Conservation (phyloP, 2,888 invertebrate species). For the Caenorhabditis sp. region DNA sequence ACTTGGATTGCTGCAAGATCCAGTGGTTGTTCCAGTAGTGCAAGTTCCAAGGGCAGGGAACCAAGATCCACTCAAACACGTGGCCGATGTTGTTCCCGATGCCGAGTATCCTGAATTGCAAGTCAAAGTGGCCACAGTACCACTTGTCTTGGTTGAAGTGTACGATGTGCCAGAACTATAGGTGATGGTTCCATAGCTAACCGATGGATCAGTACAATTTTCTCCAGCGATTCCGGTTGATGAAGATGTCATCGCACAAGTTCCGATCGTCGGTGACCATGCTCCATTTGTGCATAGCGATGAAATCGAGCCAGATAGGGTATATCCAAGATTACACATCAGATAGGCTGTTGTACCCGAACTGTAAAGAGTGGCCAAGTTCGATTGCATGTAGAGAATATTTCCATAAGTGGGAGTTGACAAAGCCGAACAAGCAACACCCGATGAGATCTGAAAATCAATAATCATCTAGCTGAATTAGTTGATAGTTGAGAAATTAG, state of each 20-base stretch:
- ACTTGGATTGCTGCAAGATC: conserved; percentile 15
- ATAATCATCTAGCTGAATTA: background rate
- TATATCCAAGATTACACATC: conserved; percentile 48
- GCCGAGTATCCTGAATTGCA: conserved; percentile 49
- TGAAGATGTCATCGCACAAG: background rate
- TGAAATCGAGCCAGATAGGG: conserved; percentile 40
- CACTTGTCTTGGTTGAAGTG: conserved; percentile 14
- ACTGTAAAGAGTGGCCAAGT: conserved; percentile 17
- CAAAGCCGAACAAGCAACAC: conserved; percentile 12
- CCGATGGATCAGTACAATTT: conserved; percentile 16
- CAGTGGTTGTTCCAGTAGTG: background rate
- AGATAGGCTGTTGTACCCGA: conserved; percentile 56
- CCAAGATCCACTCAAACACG: conserved; percentile 36
- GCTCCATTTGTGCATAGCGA: conserved; percentile 43
- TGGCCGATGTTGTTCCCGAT: conserved; percentile 10
- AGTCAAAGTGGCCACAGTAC: conserved; percentile 50
- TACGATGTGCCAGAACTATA: conserved; percentile 7
- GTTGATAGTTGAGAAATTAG: background rate
- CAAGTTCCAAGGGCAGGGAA: conserved; percentile 39
- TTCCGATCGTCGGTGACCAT: conserved; percentile 51
- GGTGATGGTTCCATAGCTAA: conserved; percentile 20
- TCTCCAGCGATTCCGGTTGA: conserved; percentile 8
- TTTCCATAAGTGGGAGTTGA: conserved; percentile 21
- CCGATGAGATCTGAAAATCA: conserved; percentile 16
- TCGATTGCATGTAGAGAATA: conserved; percentile 27